phyloP scores from a whole-genome alignment of 2,888 invertebrate species.

The Rhynchonema sp. region DNA sequence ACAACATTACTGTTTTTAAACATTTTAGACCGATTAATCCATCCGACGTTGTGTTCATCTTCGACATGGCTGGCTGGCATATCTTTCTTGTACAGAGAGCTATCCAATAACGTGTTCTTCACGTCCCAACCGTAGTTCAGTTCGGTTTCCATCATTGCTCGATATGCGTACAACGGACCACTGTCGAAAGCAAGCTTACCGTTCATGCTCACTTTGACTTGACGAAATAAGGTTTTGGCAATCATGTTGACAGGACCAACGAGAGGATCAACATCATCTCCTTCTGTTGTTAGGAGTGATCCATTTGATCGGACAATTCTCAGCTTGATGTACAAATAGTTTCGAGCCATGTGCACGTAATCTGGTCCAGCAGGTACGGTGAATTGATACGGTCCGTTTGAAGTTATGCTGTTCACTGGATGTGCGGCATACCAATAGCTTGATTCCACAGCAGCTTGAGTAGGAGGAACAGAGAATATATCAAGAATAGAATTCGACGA shows the following conservation, averaged over 20 bases:
- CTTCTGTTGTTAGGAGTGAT: no score
- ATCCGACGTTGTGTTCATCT: background rate
- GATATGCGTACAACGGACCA: constrained; percentile 1
- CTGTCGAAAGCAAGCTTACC: constrained; percentile 4
- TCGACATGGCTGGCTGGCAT: background rate
- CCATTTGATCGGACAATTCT: background rate
- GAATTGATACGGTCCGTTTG: constrained; percentile 5
- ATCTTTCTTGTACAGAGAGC: background rate
- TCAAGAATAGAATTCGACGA: background rate
- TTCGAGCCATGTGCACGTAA: background rate
- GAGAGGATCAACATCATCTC: background rate
- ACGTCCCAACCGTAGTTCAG: background rate
- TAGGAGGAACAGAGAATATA: constrained; percentile 3
- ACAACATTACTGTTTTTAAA: background rate
- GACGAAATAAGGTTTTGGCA: constrained; percentile 3
- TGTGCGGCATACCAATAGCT: constrained; percentile 2
- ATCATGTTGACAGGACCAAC: constrained; percentile 2
- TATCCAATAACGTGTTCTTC: background rate
- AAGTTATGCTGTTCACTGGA: background rate
- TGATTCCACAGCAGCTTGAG: background rate
- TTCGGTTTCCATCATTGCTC: background rate
- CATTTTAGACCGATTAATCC: background rate
- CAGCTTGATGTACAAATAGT: constrained; percentile 1
- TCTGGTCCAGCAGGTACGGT: background rate
- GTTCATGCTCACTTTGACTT: constrained; percentile 1